phyloP scores from a whole-genome alignment of 92 coral and sea anemone genomes.

The Zoanthus sociatus region DNA sequence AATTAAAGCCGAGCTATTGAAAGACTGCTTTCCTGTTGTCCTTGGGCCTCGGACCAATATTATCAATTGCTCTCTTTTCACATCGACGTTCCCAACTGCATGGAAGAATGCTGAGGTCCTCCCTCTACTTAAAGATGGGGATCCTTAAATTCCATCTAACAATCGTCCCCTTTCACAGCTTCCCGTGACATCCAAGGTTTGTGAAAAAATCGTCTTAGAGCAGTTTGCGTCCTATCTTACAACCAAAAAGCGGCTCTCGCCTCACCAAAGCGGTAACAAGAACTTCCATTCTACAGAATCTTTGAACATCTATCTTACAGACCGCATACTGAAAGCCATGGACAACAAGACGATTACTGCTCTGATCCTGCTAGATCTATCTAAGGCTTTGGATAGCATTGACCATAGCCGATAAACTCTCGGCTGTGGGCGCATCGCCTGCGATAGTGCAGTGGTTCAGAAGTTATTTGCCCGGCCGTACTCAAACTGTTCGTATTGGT shows the following conservation, averaged over 20 bases:
- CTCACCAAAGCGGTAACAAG: constrained; percentile 2
- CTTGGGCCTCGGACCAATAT: constrained; percentile 55
- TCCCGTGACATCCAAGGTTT: constrained; percentile 32
- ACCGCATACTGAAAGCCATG: background rate
- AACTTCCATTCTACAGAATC: background rate
- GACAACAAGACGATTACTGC: no score
- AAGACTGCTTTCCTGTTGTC: constrained; percentile 54
- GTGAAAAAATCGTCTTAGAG: constrained; percentile 11
- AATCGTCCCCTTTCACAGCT: constrained; percentile 52
- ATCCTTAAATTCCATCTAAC: constrained; percentile 23
- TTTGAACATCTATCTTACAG: background rate
- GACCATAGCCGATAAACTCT: no score
- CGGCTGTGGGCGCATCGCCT: no score
- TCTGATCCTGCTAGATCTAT: no score
- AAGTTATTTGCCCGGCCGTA: no score
- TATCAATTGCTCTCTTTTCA: constrained; percentile 43
- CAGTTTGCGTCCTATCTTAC: background rate
- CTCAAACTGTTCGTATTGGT: no score
- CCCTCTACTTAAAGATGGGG: constrained; percentile 30
- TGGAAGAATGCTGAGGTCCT: constrained; percentile 31
- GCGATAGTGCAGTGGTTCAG: no score
- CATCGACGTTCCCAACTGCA: constrained; percentile 1
- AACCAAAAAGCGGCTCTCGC: background rate
- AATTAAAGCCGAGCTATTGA: constrained; percentile 42
- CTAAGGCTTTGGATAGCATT: no score